Percentiles rank a stretch among this genome's conserved stretches.
phyloP scores from a whole-genome alignment of 2,888 invertebrate species.

The Perizoma affinitatum region DNA sequence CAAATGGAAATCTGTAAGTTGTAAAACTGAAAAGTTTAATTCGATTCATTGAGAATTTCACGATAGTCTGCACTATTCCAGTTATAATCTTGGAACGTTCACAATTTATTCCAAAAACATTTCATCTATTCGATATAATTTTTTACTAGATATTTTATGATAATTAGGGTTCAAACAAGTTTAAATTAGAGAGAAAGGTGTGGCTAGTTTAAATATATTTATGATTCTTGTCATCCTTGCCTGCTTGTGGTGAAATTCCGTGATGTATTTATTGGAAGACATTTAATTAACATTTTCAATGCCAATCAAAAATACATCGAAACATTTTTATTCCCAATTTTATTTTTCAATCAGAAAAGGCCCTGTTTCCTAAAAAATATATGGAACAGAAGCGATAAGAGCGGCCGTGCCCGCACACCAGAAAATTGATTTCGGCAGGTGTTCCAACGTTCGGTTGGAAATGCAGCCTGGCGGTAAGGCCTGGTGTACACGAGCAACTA shows the following conservation, averaged over 20 bases:
- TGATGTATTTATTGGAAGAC: too few relatives aligned
- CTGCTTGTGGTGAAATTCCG: too few relatives aligned
- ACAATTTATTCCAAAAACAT: constrained; percentile 13
- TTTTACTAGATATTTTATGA: too few relatives aligned
- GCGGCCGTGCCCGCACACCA: constrained; percentile 49
- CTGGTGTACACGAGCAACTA: neutral
- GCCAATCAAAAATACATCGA: constrained; percentile 27
- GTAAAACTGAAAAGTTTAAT: constrained; percentile 20
- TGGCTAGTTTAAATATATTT: too few relatives aligned
- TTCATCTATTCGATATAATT: neutral
- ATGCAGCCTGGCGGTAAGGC: constrained; percentile 15
- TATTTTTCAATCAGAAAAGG: constrained; percentile 39
- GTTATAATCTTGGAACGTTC: constrained; percentile 6
- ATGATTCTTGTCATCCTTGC: too few relatives aligned
- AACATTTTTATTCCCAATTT: constrained; percentile 29
- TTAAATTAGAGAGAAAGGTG: too few relatives aligned
- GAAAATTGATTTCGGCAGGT: constrained; percentile 64
- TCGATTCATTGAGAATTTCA: constrained; percentile 8
- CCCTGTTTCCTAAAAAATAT: constrained; percentile 41
- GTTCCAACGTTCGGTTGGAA: constrained; percentile 45
- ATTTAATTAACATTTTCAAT: constrained; percentile 1
- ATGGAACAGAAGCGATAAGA: constrained; percentile 39
- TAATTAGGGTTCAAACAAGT: too few relatives aligned
- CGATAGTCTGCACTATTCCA: neutral
- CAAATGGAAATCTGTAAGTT: constrained; percentile 9